A percentile compares a stretch with the other conserved stretches of the same genome.
Evolutionary conservation across 2,113 vertebrate genomes (phyloP).

Genomic region (Pedionomus torquatus): DNA sequence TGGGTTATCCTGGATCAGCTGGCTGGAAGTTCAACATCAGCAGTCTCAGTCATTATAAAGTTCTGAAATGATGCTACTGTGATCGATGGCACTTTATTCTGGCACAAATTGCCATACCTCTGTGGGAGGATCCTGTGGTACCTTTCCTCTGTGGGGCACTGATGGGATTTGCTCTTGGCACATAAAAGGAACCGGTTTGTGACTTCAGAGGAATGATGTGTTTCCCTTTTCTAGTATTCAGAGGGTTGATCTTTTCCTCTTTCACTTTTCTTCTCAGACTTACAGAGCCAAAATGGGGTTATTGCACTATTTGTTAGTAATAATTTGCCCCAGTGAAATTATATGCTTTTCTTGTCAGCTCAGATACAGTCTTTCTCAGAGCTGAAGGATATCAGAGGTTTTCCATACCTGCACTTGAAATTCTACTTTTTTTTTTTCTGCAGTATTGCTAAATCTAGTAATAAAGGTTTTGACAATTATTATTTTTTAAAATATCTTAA

Average conservation of each 20-base stretch:
- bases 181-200: neutral
- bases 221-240: neutral
- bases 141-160: neutral
- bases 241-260: neutral
- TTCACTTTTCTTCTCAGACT: neutral
- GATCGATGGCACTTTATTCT: accelerated
- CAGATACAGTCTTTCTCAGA: neutral
- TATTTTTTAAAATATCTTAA: neutral
- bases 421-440: neutral
- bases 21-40: neutral
- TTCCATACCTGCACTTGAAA: neutral
- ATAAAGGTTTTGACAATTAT: neutral
- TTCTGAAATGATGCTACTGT: neutral
- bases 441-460: neutral
- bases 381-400: neutral
- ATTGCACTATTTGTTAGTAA: neutral
- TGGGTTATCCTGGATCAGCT: neutral
- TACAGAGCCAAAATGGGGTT: neutral
- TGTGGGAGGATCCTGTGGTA: neutral
- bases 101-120: neutral
- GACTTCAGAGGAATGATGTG: neutral
- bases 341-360: neutral
- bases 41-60: neutral
- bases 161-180: neutral
- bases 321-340: neutral